Conservation (phyloP, 2,888 invertebrate species). For the Synanthedon andrenaeformis region DNA sequence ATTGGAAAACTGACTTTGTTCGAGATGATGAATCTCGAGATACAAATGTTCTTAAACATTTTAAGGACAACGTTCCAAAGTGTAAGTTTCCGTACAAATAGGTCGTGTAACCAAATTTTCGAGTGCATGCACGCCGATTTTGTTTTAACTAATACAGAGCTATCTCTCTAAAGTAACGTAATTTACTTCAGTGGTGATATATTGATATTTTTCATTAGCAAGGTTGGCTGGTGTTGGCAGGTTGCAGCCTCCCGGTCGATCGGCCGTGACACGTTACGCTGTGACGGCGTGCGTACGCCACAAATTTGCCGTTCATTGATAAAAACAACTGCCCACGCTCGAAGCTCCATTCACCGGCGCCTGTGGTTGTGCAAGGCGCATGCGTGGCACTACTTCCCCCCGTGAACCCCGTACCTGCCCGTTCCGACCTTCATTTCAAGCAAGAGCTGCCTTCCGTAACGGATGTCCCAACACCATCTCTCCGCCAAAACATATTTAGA, state of each 20-base stretch:
- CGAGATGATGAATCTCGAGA: too few species aligned
- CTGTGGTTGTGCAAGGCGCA: constrained; percentile 52
- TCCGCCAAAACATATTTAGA: background rate
- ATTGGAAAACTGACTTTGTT: constrained; percentile 1
- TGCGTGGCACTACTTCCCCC: constrained; percentile 29
- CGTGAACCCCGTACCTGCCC: constrained; percentile 15
- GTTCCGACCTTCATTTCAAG: constrained; percentile 36
- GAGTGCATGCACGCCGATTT: too few species aligned
- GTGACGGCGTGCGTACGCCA: constrained; percentile 49
- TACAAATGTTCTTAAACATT: too few species aligned
- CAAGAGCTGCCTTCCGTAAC: constrained; percentile 33
- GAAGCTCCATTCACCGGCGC: constrained; percentile 63
- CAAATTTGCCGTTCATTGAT: constrained; percentile 67
- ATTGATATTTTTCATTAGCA: constrained; percentile 57
- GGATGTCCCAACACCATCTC: constrained; percentile 1
- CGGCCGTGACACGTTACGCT: constrained; percentile 54
- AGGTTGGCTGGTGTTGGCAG: constrained; percentile 28
- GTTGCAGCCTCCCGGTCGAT: constrained; percentile 4
- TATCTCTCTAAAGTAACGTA: constrained; percentile 1
- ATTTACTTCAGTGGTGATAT: constrained; percentile 20
- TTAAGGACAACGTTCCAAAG: too few species aligned
- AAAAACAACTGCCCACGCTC: constrained; percentile 58
- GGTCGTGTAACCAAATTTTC: too few species aligned
- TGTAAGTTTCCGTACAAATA: too few species aligned
- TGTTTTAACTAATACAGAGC: too few species aligned